A percentile compares a stretch with the other conserved stretches of the same genome.
phyloP scores from a whole-genome alignment of 2,113 vertebrate genomes.

The Menidia beryllina region DNA sequence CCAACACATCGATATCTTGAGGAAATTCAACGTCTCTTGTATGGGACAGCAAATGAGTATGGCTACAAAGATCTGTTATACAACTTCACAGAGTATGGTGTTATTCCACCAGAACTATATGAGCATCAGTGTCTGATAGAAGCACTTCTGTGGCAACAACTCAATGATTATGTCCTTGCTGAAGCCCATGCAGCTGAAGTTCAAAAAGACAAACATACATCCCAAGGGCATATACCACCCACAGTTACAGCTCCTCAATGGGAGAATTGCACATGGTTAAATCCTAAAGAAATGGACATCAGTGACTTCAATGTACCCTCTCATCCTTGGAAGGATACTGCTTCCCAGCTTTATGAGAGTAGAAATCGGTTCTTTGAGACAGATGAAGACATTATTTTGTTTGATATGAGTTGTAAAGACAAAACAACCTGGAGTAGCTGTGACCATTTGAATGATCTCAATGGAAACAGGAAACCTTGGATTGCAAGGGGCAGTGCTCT shows the following conservation, averaged over 20 bases:
- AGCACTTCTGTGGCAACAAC: constrained; percentile 82
- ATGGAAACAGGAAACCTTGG: constrained; percentile 56
- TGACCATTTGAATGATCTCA: constrained; percentile 69
- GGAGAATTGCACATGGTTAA: constrained; percentile 52
- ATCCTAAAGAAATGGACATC: constrained; percentile 72
- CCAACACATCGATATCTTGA: constrained; percentile 76
- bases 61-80: constrained; percentile 82
- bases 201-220: constrained; percentile 44
- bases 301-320: constrained; percentile 76
- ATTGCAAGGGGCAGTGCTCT: constrained; percentile 53
- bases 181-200: constrained; percentile 70
- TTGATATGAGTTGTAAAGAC: constrained; percentile 80
- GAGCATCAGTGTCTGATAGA: constrained; percentile 84
- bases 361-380: constrained; percentile 66
- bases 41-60: constrained; percentile 78
- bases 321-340: constrained; percentile 77
- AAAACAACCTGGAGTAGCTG: constrained; percentile 76
- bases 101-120: constrained; percentile 79
- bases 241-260: constrained; percentile 25
- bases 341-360: constrained; percentile 58
- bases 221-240: constrained; percentile 38
- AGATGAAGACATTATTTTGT: constrained; percentile 76
- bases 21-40: constrained; percentile 80
- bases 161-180: constrained; percentile 79
- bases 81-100: constrained; percentile 80